Base-by-base conservation (phyloP, 2,797 vertebrate genomes). In the Spea hammondii region DNA sequence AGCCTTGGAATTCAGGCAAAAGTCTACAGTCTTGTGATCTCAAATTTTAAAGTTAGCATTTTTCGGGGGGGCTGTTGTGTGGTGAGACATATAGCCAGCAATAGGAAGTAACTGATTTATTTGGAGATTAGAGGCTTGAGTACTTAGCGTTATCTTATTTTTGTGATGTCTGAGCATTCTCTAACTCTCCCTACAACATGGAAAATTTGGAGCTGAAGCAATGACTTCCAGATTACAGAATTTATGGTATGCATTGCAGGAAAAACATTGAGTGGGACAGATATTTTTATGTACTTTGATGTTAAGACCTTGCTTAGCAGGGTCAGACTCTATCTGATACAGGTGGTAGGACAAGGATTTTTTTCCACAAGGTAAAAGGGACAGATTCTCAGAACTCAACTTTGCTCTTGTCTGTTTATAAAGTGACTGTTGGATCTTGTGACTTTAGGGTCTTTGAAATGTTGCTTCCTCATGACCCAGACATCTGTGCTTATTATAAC, bases 81-180 rank as follows among this genome's bases (percentile, higher is more conserved):
- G 57, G 48, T 53, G 49, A 12, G 59, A 78, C 4, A 78, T 47
- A 46, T 45, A 71, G 14, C 13, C 17, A 54, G 71, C 53, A 68
- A 68, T 62, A 73, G 71, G 66, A 65, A 69, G 65, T 59, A 69
- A 62, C 65, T 13, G 12, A 79, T 78, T 76, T 69, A 55, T 78
- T 55, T 48, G 44, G 17, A 72, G 50, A 72, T 78, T 65, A 72
- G 69, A 17, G 59, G n/a, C 55, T 72, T 55, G 45, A 51, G 51
- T 71, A 70, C 57, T 70, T 62, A 70, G 68, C 53, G 4, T n/a
- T 71, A 78, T 65, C 48, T 65, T 4, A 48, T 72, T 70, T 73
- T 62, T 68, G n/a, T 65, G 59, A 65, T 67, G 51, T n/a, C 48
- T n/a, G 53, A 69, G 50, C 17, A 11, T 45, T 66, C 17, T 57